A percentile compares a stretch with the other conserved stretches of the same genome.
These are phyloP conservation scores for Tolmerus cingulatus DNA, from an alignment of 2,888 invertebrate genomes.

Conservation along the genomic window DNA sequence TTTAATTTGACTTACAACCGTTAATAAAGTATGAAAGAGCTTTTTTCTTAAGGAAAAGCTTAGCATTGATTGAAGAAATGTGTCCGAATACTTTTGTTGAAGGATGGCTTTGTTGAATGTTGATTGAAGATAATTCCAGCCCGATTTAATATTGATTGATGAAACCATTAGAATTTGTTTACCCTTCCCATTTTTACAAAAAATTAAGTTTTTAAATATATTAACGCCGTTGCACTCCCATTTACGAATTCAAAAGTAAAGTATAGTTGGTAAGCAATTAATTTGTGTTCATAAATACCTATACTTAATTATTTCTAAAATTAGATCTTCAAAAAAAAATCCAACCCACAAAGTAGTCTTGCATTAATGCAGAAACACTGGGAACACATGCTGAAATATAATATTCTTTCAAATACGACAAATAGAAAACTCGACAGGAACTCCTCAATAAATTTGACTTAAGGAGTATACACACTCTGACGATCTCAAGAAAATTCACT, in stretches of 20 bases:
- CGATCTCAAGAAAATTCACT: too few relatives aligned
- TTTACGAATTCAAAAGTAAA: neutral
- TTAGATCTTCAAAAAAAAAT: neutral
- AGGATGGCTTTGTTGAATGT: neutral
- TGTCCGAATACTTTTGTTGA: neutral
- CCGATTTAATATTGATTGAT: constrained; percentile 14
- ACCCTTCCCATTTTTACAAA: neutral
- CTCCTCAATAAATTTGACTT: neutral
- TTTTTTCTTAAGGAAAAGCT: neutral
- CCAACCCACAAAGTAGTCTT: neutral
- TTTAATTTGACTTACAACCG: neutral
- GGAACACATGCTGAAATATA: neutral
- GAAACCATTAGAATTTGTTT: neutral
- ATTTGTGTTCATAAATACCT: neutral
- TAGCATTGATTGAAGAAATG: neutral
- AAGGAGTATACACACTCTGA: neutral
- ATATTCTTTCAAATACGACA: neutral
- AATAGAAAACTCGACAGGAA: neutral
- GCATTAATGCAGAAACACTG: neutral
- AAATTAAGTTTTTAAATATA: neutral
- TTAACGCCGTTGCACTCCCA: neutral
- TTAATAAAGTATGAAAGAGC: neutral
- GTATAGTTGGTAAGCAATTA: neutral
- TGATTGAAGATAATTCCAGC: neutral
- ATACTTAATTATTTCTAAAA: neutral